phyloP scores from a whole-genome alignment of 2,797 vertebrate species.

The Gymnocypris eckloni region DNA sequence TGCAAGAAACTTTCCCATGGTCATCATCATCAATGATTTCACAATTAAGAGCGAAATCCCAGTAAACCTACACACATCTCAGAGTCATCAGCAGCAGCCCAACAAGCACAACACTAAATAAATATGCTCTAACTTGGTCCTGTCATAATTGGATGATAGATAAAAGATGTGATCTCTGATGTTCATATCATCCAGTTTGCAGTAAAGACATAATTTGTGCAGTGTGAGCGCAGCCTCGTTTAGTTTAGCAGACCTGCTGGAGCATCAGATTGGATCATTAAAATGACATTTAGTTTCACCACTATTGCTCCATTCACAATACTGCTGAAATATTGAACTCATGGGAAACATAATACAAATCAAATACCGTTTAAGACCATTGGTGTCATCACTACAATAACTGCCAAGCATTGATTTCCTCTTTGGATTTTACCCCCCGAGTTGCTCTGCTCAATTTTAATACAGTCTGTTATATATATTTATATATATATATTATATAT shows the following conservation, averaged over 20 bases:
- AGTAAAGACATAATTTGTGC: slow-evolving; percentile 7
- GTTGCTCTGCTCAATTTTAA: not conserved
- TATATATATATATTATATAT: not conserved
- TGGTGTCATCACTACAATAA: slow-evolving; percentile 37
- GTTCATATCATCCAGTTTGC: not conserved
- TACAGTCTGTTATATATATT: not conserved
- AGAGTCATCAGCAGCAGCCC: not conserved
- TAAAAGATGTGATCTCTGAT: not conserved
- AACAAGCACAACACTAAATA: not conserved
- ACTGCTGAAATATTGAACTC: slow-evolving; percentile 38
- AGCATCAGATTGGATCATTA: slow-evolving; percentile 28
- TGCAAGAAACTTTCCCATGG: not conserved
- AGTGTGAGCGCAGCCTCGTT: slow-evolving; percentile 13
- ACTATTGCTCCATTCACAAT: slow-evolving; percentile 17
- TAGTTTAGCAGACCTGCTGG: not conserved
- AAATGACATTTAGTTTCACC: slow-evolving; percentile 37
- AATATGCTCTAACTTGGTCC: not conserved
- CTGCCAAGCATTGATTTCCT: not conserved
- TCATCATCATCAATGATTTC: not conserved
- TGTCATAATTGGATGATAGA: not conserved
- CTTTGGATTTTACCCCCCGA: slow-evolving; percentile 3
- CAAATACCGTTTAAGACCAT: slow-evolving; percentile 1
- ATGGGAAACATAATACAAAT: slow-evolving; percentile 22
- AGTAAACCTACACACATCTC: not conserved
- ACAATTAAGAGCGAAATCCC: not conserved